Evolutionary conservation across 2,888 invertebrate genomes (phyloP).

Genomic region (Digitonthophagus gazella): DNA sequence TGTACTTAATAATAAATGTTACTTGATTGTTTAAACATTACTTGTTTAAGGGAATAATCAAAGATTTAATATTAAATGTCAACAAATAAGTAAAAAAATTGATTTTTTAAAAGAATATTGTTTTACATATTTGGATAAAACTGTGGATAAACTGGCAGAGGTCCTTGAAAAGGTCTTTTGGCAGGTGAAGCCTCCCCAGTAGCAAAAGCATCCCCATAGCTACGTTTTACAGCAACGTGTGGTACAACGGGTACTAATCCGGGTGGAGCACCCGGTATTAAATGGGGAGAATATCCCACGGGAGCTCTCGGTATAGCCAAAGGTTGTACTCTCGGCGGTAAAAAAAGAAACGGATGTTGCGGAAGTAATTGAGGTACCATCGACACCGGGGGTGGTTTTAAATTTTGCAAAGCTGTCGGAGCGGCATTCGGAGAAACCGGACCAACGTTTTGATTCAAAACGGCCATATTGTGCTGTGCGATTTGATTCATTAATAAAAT

Average conservation of each 20-base stretch:
- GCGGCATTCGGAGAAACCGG: constrained; percentile 30
- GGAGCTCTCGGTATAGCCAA: constrained; percentile 38
- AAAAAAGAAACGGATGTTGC: constrained; percentile 35
- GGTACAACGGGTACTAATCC: constrained; percentile 43
- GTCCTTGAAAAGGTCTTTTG: constrained; percentile 44
- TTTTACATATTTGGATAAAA: constrained; percentile 49
- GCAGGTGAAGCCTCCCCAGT: constrained; percentile 44
- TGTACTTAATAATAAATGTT: no score
- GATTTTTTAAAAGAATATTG: constrained; percentile 1
- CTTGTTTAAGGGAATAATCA: no score
- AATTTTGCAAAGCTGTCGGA: constrained; percentile 25
- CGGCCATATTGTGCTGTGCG: constrained; percentile 48
- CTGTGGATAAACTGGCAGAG: constrained; percentile 45
- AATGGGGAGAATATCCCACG: constrained; percentile 37
- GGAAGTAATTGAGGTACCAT: constrained; percentile 46
- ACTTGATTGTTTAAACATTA: no score
- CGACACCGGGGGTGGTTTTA: constrained; percentile 35
- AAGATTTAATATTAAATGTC: no score
- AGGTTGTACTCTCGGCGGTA: constrained; percentile 33
- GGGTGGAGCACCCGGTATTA: constrained; percentile 36
- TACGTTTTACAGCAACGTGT: constrained; percentile 47
- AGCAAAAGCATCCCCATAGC: constrained; percentile 50
- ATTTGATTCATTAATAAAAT: constrained; percentile 48
- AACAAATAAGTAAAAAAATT: no score
- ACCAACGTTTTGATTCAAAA: constrained; percentile 43